Base-by-base conservation (phyloP, 2,888 invertebrate species). In the Phragmatobia fuliginosa region DNA sequence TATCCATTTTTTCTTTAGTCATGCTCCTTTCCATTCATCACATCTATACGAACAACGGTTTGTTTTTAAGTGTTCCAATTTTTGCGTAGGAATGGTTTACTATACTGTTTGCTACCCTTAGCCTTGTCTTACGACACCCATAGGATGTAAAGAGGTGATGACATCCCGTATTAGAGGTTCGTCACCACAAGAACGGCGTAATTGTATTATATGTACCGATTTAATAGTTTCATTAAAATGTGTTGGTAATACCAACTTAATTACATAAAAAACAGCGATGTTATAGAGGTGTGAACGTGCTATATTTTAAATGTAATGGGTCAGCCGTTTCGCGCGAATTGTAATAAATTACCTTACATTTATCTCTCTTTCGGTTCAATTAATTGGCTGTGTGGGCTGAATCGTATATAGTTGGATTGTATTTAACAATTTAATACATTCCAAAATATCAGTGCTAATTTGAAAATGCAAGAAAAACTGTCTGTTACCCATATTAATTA, bases 271-370 rank as follows among this genome's bases (percentile, higher is more conserved):
- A 63, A 63, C 63, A 63, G n/a, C 32, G 49, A n/a, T 49, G 88
- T 82, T 83, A 80, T 82, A 81, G 79, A 87, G 85, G 87, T 87
- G 87, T 82, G 85, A 91, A 90, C 87, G 87, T 87, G 90, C 90
- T 87, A 91, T 92, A 91, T 91, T 92, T 93, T 90, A 91, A 90
- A 89, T 85, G 88, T 91, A 92, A 92, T 91, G 90, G 90, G 84
- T 79, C 87, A 88, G 90, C 87, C 86, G 88, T 86, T 89, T 82
- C 87, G 85, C 81, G 84, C 85, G 87, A 88, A 90, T 89, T 85
- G 88, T 89, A 90, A 92, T 91, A 91, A 91, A 93, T 93, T 90
- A 90, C 90, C 82, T 88, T 86, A 87, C 93, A 92, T 93, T 92
- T 91, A 92, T 92, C 89, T 89, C 89, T 78, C 84, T 84, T 83